Evolutionary conservation across 2,113 vertebrate genomes (phyloP), one percentile per base, ranked within the genome.

Genomic region (Morone chrysops): DNA sequence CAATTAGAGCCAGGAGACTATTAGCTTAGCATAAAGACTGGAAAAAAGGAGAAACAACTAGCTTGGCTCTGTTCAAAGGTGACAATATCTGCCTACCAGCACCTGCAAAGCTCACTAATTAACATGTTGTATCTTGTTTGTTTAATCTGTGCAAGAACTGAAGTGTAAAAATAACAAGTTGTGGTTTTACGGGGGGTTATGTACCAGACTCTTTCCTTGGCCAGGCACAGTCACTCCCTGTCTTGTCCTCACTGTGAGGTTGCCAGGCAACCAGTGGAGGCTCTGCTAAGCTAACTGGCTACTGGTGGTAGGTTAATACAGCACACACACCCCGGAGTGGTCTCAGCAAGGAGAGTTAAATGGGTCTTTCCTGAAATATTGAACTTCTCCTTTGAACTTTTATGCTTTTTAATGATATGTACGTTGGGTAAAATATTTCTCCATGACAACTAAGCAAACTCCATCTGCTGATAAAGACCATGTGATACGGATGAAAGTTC

Each of bases 231-330:
- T 69, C 75, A 17, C 75, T 57, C 60, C 36, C 31, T 20, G n/a
- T 43, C 38, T 65, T 75, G 61, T 65, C 61, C 48, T 66, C 61
- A 66, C 66, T 67, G 62, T 48, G 51, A 45, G 40, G 74, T 76
- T 67, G 74, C 74, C 22, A 56, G 62, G 51, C 51, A 76, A 76
- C 74, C 62, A 36, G 51, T n/a, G 63, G 51, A 67, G 63, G 47
- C 40, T 75, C n/a, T 56, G 17, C 50, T 66, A 43, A 56, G 57
- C 66, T 69, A 75, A 75, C 63, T 68, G 70, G 61, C 71, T 61
- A 40, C 63, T 69, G 45, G 22, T 67, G 41, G 41, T 62, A 17
- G 65, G 22, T 54, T 22, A 56, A 70, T 11, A 20, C 71, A 75
- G 56, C 16, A 25, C 63, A 53, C 25, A 51, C 25, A 74, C 71